phyloP scores from a whole-genome alignment of 2,113 vertebrate species.

The Tamias sibiricus region DNA sequence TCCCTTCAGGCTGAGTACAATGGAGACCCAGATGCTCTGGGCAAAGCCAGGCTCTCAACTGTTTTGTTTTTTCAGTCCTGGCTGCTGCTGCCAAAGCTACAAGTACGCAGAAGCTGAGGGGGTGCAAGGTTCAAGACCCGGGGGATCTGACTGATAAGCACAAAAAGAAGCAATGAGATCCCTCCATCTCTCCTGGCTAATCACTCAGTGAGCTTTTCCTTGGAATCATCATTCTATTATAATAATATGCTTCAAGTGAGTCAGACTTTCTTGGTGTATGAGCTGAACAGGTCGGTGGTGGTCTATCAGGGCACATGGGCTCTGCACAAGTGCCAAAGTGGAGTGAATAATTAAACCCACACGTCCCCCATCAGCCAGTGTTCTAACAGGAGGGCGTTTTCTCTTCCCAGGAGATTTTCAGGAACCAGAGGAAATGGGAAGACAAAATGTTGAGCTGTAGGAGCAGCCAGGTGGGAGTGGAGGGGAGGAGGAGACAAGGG shows the following conservation, averaged over 20 bases:
- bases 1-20: conserved; percentile 63
- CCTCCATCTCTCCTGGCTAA: conserved; percentile 34
- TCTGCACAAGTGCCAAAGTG: neutral
- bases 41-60: conserved; percentile 56
- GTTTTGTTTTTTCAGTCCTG: conserved; percentile 52
- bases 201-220: neutral
- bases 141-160: neutral
- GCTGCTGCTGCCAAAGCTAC: conserved; percentile 23
- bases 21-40: conserved; percentile 61
- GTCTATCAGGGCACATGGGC: neutral
- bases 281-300: neutral
- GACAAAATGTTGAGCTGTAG: neutral
- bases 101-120: neutral
- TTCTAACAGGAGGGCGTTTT: neutral
- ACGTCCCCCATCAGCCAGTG: neutral
- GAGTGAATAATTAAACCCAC: conserved; percentile 36
- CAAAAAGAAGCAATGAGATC: conserved; percentile 59
- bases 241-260: conserved; percentile 28
- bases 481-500: neutral
- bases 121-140: conserved; percentile 16
- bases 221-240: conserved; percentile 35
- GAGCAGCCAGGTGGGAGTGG: neutral
- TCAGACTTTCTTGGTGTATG: conserved; percentile 24
- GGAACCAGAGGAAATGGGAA: neutral
- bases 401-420: neutral